phyloP scores from a whole-genome alignment of 2,113 vertebrate genomes.

The Lepisosteus osseus region DNA sequence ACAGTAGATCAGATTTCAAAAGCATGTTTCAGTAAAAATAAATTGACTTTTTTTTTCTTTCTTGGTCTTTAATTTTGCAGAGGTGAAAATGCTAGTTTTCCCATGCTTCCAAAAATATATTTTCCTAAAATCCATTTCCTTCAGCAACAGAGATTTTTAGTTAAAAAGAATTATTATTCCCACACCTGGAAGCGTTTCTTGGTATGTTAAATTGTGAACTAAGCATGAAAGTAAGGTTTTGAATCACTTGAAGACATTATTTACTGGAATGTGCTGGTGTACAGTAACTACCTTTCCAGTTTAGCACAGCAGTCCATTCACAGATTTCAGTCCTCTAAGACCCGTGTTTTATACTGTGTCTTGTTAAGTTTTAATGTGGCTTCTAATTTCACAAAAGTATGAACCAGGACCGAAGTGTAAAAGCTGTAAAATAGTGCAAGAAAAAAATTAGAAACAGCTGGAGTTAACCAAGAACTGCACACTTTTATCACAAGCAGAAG shows the following conservation, averaged over 20 bases:
- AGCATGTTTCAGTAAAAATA: too few species aligned
- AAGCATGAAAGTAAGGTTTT: background rate
- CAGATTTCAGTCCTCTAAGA: background rate
- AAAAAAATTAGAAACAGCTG: background rate
- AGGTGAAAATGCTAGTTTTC: too few species aligned
- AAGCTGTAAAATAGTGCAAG: background rate
- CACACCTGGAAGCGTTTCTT: background rate
- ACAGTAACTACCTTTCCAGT: background rate
- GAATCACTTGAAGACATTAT: background rate
- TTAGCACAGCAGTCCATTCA: background rate
- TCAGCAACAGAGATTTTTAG: too few species aligned
- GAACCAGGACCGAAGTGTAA: background rate
- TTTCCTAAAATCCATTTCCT: too few species aligned
- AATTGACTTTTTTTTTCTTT: too few species aligned
- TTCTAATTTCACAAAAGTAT: constrained; percentile 4
- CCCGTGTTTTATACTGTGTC: background rate
- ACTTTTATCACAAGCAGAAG: too few species aligned
- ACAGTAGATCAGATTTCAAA: too few species aligned
- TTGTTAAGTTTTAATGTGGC: background rate
- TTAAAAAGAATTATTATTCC: background rate
- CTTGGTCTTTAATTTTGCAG: too few species aligned
- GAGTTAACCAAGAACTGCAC: background rate
- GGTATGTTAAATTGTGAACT: background rate
- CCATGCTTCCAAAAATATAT: too few species aligned
- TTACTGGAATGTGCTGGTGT: background rate